A percentile compares a stretch with the other conserved stretches of the same genome.
phyloP scores from a whole-genome alignment of 2,888 invertebrate species.

The Molanna angustata region DNA sequence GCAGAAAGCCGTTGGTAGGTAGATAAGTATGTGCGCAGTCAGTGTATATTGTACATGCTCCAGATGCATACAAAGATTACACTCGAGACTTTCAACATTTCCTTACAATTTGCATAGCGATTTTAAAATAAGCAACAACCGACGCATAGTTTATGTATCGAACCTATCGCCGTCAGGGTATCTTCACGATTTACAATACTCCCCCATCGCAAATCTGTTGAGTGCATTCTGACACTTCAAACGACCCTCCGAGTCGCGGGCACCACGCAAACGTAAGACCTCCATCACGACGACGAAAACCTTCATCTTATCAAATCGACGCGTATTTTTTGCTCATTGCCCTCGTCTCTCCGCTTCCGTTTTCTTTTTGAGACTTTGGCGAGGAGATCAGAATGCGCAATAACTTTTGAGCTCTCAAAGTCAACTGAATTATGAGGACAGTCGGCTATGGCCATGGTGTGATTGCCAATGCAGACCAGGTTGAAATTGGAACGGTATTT shows the following conservation, averaged over 20 bases:
- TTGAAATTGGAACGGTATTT: slow-evolving; percentile 24
- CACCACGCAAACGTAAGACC: too few species aligned
- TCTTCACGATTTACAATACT: slow-evolving; percentile 25
- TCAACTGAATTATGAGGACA: slow-evolving; percentile 27
- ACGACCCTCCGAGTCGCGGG: neutral
- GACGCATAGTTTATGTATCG: slow-evolving; percentile 24
- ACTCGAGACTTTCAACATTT: slow-evolving; percentile 20
- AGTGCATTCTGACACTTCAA: neutral
- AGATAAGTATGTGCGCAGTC: too few species aligned
- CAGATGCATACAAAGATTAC: slow-evolving; percentile 15
- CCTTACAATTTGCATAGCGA: slow-evolving; percentile 28
- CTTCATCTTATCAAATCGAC: neutral
- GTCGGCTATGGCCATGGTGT: slow-evolving; percentile 11
- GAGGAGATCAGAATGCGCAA: slow-evolving; percentile 24
- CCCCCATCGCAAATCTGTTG: slow-evolving; percentile 23
- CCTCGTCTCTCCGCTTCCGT: neutral
- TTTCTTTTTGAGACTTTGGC: slow-evolving; percentile 7
- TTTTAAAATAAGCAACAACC: slow-evolving; percentile 27
- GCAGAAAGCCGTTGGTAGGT: slow-evolving; percentile 1
- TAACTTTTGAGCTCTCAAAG: slow-evolving; percentile 27
- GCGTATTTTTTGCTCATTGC: neutral
- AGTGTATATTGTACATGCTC: too few species aligned
- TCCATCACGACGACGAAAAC: neutral
- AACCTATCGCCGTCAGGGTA: slow-evolving; percentile 23
- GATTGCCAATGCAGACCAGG: slow-evolving; percentile 20